phyloP scores from a whole-genome alignment of 1,140 invertebrate genomes.

The Anoplolepis gracilipes region DNA sequence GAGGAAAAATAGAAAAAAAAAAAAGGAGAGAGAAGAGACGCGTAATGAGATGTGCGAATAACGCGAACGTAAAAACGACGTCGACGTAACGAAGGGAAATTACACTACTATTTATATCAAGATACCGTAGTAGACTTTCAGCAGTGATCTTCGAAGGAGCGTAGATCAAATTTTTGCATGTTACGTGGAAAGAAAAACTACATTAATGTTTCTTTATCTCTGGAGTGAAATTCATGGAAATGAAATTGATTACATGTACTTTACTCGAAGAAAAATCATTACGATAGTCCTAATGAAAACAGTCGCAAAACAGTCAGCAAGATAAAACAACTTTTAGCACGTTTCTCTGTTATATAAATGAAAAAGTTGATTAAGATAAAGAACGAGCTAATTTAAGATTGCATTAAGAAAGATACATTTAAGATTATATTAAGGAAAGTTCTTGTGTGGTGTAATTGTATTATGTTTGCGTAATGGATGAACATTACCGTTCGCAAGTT shows the following conservation, averaged over 20 bases:
- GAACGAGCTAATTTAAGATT: constrained; percentile 23
- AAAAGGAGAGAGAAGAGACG: constrained; percentile 4
- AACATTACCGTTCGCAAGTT: not conserved
- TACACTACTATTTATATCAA: constrained; percentile 16
- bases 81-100: constrained; percentile 16
- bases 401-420: not conserved
- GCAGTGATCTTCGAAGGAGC: not conserved
- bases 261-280: not conserved
- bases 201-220: not conserved
- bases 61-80: not conserved
- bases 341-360: not conserved
- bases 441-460: not conserved
- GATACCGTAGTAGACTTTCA: not conserved
- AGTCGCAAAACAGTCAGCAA: not conserved
- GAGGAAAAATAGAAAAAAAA: not conserved
- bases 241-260: constrained; percentile 6
- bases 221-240: constrained; percentile 4
- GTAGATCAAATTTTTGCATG: not conserved
- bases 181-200: not conserved
- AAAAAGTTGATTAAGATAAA: constrained; percentile 39
- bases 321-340: not conserved
- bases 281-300: not conserved
- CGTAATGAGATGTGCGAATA: constrained; percentile 51
- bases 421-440: constrained; percentile 18
- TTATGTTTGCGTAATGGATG: constrained; percentile 13